Percentiles rank a stretch among this genome's conserved stretches.
Evolutionary conservation across 1,140 invertebrate genomes (phyloP).

Genomic region (Cyclina sinensis): DNA sequence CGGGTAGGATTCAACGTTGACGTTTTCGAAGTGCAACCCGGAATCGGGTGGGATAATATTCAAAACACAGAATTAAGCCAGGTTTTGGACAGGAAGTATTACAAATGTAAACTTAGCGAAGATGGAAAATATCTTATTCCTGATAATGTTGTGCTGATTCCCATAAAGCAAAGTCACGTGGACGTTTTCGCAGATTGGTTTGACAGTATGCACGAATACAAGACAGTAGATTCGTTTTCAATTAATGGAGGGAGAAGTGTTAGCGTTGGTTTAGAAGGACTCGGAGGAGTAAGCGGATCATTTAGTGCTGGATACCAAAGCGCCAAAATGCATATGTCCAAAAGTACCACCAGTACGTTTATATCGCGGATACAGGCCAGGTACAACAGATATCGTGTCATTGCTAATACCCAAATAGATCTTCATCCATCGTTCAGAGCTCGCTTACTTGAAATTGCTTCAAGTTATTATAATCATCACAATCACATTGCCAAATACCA

Average conservation of each 20-base stretch:
- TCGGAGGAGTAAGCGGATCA: background rate
- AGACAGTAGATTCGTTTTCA: background rate
- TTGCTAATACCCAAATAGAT: background rate
- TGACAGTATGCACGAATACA: background rate
- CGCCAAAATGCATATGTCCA: background rate
- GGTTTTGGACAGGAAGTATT: background rate
- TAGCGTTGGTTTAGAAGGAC: background rate
- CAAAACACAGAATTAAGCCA: background rate
- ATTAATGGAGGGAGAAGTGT: background rate
- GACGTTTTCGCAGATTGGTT: background rate
- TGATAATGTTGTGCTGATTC: background rate
- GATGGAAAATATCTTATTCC: constrained; percentile 1
- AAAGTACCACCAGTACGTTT: background rate
- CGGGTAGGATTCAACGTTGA: background rate
- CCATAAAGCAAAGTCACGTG: background rate
- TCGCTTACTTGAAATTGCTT: background rate
- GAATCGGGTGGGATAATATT: constrained; percentile 13
- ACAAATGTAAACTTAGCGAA: constrained; percentile 8
- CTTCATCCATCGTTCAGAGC: background rate
- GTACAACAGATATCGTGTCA: constrained; percentile 2
- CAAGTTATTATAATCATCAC: background rate
- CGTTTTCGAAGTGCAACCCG: background rate
- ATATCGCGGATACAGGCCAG: background rate
- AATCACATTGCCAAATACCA: background rate
- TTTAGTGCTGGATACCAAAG: background rate